phyloP scores from a whole-genome alignment of 2,113 vertebrate species.

The Cepphus grylle region DNA sequence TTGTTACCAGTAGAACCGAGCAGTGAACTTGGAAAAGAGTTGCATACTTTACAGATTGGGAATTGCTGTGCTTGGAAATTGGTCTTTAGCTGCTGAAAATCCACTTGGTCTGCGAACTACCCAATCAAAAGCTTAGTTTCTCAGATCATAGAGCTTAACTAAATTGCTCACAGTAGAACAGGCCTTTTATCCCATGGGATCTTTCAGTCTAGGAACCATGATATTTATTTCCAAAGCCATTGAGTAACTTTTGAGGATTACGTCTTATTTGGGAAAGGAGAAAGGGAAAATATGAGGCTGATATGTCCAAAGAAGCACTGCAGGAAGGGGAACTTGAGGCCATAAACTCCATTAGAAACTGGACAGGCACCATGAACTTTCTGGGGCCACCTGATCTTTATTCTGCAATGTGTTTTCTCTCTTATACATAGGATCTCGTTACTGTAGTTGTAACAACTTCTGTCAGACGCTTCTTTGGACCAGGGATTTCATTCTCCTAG shows the following conservation, averaged over 20 bases:
- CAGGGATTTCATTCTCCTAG: not conserved
- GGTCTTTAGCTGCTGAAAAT: constrained; percentile 12
- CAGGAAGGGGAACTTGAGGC: not conserved
- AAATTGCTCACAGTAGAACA: not conserved
- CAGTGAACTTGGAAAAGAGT: not conserved
- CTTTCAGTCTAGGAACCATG: constrained; percentile 28
- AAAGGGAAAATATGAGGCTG: constrained; percentile 42
- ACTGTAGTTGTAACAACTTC: not conserved
- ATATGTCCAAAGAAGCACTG: not conserved
- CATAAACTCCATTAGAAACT: not conserved
- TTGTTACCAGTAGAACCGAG: not conserved
- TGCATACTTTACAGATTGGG: not conserved
- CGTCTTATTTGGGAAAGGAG: constrained; percentile 18
- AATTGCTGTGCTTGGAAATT: not conserved
- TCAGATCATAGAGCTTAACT: not conserved
- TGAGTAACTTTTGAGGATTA: constrained; percentile 39
- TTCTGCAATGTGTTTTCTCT: not conserved
- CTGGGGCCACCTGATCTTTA: not conserved
- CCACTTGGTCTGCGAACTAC: not conserved
- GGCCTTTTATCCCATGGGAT: not conserved
- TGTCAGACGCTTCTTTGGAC: not conserved
- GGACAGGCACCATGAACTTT: not conserved
- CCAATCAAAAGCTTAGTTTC: not conserved
- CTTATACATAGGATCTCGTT: not conserved
- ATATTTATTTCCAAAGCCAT: constrained; percentile 29